Conservation (phyloP, 2,113 vertebrate genomes). For the Greenwoodochromis staneri region DNA sequence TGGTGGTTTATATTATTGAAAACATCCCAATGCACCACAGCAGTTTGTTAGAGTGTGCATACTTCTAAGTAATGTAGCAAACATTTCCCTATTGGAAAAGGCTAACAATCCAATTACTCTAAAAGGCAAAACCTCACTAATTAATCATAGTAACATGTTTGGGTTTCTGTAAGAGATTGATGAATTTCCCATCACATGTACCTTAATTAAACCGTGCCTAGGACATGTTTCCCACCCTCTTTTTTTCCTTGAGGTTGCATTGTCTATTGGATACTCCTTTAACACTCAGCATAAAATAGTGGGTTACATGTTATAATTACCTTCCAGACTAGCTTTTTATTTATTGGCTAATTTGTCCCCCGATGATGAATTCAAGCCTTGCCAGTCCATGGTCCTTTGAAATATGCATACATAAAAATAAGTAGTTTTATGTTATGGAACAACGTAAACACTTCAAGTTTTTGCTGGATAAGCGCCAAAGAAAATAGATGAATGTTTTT, state of each 20-base stretch:
- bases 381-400: neutral
- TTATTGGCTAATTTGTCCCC: neutral
- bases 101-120: slow-evolving; percentile 48
- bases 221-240: neutral
- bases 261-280: neutral
- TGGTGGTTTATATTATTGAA: neutral
- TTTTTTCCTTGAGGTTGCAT: neutral
- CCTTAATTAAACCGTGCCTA: slow-evolving; percentile 45
- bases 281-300: neutral
- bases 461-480: neutral
- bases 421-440: neutral
- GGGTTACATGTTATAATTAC: slow-evolving; percentile 26
- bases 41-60: neutral
- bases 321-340: slow-evolving; percentile 5
- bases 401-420: neutral
- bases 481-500: neutral
- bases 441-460: neutral
- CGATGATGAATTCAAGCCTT: neutral
- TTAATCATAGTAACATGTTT: slow-evolving; percentile 52
- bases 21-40: neutral
- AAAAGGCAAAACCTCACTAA: slow-evolving; percentile 34
- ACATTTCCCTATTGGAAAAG: slow-evolving; percentile 13
- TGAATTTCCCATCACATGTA: slow-evolving; percentile 31
- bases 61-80: neutral
- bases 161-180: slow-evolving; percentile 35